Evolutionary conservation across 2,888 invertebrate species (phyloP).

Genomic region (Cremastinae sp.): DNA sequence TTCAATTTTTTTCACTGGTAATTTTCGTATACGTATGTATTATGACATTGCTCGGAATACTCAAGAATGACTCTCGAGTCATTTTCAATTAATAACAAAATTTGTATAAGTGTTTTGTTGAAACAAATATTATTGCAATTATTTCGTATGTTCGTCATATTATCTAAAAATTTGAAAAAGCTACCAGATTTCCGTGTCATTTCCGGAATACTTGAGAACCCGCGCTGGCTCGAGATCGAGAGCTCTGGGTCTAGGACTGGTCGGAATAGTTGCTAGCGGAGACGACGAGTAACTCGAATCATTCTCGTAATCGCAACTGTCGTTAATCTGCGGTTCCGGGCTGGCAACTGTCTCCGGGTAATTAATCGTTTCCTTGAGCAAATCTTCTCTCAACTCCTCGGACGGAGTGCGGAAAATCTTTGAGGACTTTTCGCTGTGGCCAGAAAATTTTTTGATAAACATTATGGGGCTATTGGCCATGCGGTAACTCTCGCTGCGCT

Average conservation of each 20-base stretch:
- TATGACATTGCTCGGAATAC: no score
- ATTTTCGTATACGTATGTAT: no score
- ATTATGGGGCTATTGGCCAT: slow-evolving; percentile 88
- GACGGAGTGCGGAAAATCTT: slow-evolving; percentile 77
- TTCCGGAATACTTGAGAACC: slow-evolving; percentile 85
- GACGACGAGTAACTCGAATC: slow-evolving; percentile 59
- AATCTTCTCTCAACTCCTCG: slow-evolving; percentile 78
- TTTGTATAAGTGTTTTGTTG: no score
- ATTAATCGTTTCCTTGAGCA: slow-evolving; percentile 86
- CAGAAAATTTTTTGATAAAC: slow-evolving; percentile 82
- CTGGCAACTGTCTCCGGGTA: slow-evolving; percentile 85
- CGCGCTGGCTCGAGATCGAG: slow-evolving; percentile 85
- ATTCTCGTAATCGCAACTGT: slow-evolving; percentile 78
- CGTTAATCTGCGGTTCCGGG: slow-evolving; percentile 73
- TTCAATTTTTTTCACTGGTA: no score
- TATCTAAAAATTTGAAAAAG: slow-evolving; percentile 28
- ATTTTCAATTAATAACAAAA: no score
- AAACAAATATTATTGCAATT: no score
- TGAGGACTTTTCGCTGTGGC: slow-evolving; percentile 67
- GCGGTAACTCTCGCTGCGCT: slow-evolving; percentile 92
- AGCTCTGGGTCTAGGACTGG: slow-evolving; percentile 85
- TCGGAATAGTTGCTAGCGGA: slow-evolving; percentile 71
- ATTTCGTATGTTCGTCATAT: no score
- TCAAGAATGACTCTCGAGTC: no score
- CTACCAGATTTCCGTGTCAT: slow-evolving; percentile 90